Percentiles rank a stretch among this genome's conserved stretches.
phyloP scores from a whole-genome alignment of 2,113 vertebrate species.

The Zosterops japonicus region DNA sequence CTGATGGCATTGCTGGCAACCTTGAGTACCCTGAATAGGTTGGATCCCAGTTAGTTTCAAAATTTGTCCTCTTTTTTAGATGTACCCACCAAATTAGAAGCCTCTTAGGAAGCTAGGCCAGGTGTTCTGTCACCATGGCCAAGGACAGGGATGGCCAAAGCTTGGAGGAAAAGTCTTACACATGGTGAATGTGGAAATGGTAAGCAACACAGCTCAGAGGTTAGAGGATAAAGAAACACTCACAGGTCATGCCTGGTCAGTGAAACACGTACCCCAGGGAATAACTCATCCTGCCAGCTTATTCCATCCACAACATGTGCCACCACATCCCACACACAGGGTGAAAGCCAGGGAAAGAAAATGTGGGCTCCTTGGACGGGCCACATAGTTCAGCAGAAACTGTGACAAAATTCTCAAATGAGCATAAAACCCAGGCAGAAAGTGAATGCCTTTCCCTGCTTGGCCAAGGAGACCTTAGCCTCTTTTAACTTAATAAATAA shows the following conservation, averaged over 20 bases:
- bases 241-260: background rate
- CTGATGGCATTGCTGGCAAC: background rate
- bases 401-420: background rate
- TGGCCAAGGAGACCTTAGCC: background rate
- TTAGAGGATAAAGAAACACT: background rate
- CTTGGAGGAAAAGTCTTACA: background rate
- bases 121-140: background rate
- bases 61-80: background rate
- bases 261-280: background rate
- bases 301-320: background rate
- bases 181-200: background rate
- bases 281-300: background rate
- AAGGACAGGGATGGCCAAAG: background rate
- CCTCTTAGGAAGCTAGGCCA: background rate
- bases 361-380: background rate
- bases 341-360: background rate
- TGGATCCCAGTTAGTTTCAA: background rate
- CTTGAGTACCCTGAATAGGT: background rate
- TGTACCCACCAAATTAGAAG: background rate
- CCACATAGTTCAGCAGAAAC: background rate
- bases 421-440: background rate
- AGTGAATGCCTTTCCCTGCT: background rate
- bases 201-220: background rate
- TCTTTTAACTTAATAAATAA: background rate
- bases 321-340: background rate